Conservation (phyloP, 2,797 vertebrate species). For the Poeciliopsis turneri region DNA sequence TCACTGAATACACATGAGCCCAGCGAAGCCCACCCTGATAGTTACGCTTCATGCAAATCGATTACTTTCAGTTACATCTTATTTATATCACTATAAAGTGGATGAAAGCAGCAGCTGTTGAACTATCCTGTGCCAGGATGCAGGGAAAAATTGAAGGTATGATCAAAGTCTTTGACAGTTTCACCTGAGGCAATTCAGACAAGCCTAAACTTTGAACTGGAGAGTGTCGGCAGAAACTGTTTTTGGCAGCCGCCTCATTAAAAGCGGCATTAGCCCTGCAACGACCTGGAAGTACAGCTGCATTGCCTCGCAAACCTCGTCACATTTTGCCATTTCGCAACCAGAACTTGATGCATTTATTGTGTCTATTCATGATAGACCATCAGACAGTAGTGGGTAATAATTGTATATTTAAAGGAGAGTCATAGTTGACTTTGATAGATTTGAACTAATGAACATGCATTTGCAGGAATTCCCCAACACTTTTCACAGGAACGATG, state of each 20-base stretch:
- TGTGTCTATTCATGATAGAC: neutral
- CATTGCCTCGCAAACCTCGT: neutral
- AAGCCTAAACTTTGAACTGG: constrained; percentile 9
- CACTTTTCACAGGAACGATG: neutral
- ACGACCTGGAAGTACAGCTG: neutral
- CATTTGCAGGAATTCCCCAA: neutral
- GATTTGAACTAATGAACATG: neutral
- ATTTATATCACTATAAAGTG: neutral
- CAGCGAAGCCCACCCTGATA: neutral
- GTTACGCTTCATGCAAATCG: neutral
- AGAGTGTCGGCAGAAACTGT: constrained; percentile 6
- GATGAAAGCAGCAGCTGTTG: neutral
- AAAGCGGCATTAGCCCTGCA: neutral
- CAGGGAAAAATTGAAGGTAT: constrained; percentile 2
- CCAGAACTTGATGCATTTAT: neutral
- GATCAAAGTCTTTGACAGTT: constrained; percentile 14
- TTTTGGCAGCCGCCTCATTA: neutral
- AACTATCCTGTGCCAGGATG: constrained; percentile 1
- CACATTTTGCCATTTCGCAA: neutral
- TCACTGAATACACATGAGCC: neutral
- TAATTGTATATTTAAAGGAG: neutral
- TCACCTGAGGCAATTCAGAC: constrained; percentile 12
- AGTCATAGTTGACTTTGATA: neutral
- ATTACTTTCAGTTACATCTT: neutral
- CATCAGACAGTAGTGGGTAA: neutral